Evolutionary conservation across 2,113 vertebrate species (phyloP).

Genomic region (Amblyornis subalaris): DNA sequence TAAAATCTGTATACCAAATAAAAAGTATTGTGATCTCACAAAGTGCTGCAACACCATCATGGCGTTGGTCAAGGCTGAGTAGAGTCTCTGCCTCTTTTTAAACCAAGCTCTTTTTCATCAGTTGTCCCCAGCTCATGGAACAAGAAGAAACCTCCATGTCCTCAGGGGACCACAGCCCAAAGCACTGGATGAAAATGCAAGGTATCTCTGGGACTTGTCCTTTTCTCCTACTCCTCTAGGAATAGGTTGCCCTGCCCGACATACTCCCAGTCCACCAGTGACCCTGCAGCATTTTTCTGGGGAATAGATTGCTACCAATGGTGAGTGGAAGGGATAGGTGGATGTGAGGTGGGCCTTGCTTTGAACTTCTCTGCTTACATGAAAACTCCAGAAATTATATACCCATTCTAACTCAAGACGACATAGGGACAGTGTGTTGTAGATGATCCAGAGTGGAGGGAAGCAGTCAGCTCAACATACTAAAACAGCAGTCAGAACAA

Average conservation of each 20-base stretch:
- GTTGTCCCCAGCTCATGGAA: not conserved
- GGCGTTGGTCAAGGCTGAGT: not conserved
- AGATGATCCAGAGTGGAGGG: not conserved
- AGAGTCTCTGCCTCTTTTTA: not conserved
- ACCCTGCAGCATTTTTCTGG: not conserved
- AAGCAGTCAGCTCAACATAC: not conserved
- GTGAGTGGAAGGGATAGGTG: not conserved
- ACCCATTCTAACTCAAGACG: not conserved
- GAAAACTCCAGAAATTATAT: not conserved
- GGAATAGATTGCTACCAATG: not conserved
- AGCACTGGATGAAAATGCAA: not conserved
- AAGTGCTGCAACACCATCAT: not conserved
- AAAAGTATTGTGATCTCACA: not conserved
- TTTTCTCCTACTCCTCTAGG: not conserved
- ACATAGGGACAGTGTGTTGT: not conserved
- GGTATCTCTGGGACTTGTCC: not conserved
- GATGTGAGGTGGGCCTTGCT: not conserved
- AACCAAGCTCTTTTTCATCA: not conserved
- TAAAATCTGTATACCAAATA: not conserved
- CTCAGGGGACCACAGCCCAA: not conserved
- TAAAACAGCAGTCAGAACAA: not conserved
- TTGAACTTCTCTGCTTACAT: not conserved
- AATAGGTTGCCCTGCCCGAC: not conserved
- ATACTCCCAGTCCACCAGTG: not conserved
- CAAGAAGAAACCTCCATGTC: not conserved